Conservation (phyloP, 2,797 vertebrate species). For the Rhincodon typus region DNA sequence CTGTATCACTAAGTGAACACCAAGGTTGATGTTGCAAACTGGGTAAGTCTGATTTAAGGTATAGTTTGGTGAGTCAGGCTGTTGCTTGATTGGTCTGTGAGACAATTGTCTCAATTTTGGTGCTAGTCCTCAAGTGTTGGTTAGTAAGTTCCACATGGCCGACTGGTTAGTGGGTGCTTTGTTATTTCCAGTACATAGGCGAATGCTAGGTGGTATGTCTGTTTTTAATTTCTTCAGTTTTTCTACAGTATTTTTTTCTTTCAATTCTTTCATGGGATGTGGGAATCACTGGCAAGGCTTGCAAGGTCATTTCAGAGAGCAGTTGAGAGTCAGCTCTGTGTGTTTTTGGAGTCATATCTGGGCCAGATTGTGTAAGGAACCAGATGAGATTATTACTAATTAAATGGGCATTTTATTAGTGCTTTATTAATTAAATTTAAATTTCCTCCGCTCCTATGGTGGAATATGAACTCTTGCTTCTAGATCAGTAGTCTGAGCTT, state of each 20-base stretch:
- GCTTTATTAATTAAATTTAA: not conserved
- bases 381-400: not conserved
- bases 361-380: not conserved
- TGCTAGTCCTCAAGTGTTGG: not conserved
- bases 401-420: not conserved
- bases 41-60: not conserved
- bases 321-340: not conserved
- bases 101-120: not conserved
- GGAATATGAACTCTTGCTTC: not conserved
- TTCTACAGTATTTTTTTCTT: not conserved
- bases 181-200: not conserved
- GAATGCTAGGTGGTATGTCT: not conserved
- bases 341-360: not conserved
- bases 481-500: not conserved
- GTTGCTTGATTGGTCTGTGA: not conserved
- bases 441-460: not conserved
- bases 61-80: not conserved
- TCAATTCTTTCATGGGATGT: no score
- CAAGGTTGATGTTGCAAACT: not conserved
- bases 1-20: not conserved
- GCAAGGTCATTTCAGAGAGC: not conserved
- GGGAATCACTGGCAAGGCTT: no score
- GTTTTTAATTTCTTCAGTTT: not conserved
- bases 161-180: not conserved
- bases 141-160: no score